A percentile compares a stretch with the other conserved stretches of the same genome.
Conservation (phyloP, 2,888 invertebrate species). For the Philaethria dido region DNA sequence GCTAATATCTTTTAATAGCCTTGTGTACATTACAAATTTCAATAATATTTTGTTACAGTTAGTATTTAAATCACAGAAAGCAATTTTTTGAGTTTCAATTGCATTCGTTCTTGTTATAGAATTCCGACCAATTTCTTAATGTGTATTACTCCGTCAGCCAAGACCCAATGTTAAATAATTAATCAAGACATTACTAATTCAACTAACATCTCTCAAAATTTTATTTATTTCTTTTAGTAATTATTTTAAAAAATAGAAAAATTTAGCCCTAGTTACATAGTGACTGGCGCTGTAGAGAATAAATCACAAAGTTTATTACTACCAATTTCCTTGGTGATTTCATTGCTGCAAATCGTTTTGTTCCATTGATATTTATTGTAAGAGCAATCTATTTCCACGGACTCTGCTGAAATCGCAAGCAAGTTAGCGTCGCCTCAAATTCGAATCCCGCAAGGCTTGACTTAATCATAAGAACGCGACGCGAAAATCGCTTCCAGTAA, state of each 20-base stretch:
- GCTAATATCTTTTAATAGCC: not conserved
- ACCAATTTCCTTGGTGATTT: conserved; percentile 16
- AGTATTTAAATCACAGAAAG: no score
- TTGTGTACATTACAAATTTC: not conserved
- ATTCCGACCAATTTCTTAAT: no score
- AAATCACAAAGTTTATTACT: conserved; percentile 19
- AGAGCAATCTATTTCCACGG: conserved; percentile 52
- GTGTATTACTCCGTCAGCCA: no score
- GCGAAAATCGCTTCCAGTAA: conserved; percentile 76
- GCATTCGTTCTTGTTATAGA: no score
- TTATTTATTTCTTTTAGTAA: not conserved
- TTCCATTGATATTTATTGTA: conserved; percentile 46
- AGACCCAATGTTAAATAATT: no score
- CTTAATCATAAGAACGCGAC: conserved; percentile 81
- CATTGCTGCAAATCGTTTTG: conserved; percentile 23
- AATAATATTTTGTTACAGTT: not conserved
- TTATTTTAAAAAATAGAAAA: not conserved
- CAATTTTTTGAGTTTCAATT: no score
- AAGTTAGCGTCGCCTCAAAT: conserved; percentile 54
- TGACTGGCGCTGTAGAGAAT: conserved; percentile 1
- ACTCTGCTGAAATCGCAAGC: conserved; percentile 55
- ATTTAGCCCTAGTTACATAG: not conserved
- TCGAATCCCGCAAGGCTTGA: conserved; percentile 72
- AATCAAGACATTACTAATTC: no score
- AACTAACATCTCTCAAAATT: no score